Conservation (phyloP, 2,888 invertebrate genomes). For the Atherix ibis region DNA sequence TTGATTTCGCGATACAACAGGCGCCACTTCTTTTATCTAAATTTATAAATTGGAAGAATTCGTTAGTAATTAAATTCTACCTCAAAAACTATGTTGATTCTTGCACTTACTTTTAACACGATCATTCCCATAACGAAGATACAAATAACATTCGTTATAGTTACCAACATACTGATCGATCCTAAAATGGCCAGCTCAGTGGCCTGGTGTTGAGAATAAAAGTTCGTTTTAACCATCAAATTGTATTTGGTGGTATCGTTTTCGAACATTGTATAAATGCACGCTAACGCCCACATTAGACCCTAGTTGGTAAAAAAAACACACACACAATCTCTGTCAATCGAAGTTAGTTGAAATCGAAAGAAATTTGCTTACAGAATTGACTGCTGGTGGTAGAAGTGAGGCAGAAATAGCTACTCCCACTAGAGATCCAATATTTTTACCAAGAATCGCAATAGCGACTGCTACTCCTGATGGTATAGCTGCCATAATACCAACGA, state of each 20-base stretch:
- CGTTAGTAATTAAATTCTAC: conserved; percentile 2
- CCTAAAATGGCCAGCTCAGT: conserved; percentile 48
- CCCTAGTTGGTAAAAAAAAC: too few species aligned
- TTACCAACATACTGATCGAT: conserved; percentile 50
- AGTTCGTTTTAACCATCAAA: conserved; percentile 30
- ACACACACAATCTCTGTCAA: too few species aligned
- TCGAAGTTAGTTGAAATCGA: too few species aligned
- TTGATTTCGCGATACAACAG: conserved; percentile 34
- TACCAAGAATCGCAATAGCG: conserved; percentile 60
- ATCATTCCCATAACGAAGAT: conserved; percentile 52
- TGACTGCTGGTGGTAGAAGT: conserved; percentile 63
- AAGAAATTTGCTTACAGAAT: too few species aligned
- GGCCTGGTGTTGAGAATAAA: conserved; percentile 43
- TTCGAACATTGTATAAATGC: conserved; percentile 37
- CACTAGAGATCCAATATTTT: conserved; percentile 60
- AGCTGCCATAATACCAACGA: conserved; percentile 58
- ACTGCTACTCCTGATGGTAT: conserved; percentile 64
- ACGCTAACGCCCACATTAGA: conserved; percentile 45
- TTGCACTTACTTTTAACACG: conserved; percentile 47
- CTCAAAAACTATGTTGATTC: too few species aligned
- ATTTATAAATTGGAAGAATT: neutral
- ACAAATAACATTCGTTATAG: conserved; percentile 56
- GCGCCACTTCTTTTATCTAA: conserved; percentile 45
- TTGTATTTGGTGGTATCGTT: conserved; percentile 32
- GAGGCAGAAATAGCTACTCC: conserved; percentile 74